Conservation (phyloP, 2,888 invertebrate species). For the Melanargia galathea region DNA sequence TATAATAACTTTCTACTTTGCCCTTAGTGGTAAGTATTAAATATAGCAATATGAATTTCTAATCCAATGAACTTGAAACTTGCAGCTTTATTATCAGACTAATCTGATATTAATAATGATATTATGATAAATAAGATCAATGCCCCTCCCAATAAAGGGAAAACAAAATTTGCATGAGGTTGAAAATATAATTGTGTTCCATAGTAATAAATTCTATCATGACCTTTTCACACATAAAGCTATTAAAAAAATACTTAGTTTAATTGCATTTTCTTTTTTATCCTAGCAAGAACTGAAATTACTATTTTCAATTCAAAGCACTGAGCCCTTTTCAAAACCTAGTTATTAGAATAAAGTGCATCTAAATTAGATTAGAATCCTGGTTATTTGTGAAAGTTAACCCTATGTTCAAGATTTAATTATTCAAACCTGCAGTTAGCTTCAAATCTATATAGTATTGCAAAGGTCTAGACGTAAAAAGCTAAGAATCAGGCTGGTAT, state of each 20-base stretch:
- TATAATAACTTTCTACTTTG: slow-evolving; percentile 3
- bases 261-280: not conserved
- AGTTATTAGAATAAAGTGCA: not conserved
- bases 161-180: not conserved
- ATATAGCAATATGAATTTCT: not conserved
- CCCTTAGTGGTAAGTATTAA: not conserved
- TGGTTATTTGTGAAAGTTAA: not conserved
- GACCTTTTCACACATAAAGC: not conserved
- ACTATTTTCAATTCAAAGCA: not conserved
- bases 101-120: not conserved
- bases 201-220: not conserved
- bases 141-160: not conserved
- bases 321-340: not conserved
- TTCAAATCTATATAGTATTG: not conserved
- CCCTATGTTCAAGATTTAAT: not conserved
- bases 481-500: not conserved
- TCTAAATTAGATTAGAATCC: slow-evolving; percentile 4
- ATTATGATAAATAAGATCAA: not conserved
- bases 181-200: not conserved
- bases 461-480: not conserved
- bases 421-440: not conserved
- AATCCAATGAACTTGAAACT: slow-evolving; percentile 1
- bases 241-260: too few relatives aligned
- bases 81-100: not conserved
- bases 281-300: not conserved